These are phyloP conservation scores for Notoglanidium macrostoma DNA, from an alignment of 2,797 vertebrate genomes.

Conservation along the genomic window DNA sequence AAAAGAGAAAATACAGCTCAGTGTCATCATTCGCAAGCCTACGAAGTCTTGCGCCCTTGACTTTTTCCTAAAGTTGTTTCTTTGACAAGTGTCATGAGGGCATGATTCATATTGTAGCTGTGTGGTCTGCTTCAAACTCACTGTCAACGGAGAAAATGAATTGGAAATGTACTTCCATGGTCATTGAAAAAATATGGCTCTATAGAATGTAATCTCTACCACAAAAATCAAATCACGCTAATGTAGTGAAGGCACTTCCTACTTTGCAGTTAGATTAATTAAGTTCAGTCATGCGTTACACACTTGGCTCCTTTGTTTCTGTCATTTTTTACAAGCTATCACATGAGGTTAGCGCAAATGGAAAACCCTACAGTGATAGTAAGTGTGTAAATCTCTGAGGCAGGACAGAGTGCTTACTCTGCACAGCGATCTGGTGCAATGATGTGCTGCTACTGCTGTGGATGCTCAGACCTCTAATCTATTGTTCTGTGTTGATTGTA, in stretches of 20 bases:
- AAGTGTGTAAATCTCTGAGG: constrained; percentile 36
- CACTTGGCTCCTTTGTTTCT: constrained; percentile 7
- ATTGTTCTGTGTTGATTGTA: constrained; percentile 34
- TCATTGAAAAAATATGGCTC: neutral
- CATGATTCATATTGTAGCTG: neutral
- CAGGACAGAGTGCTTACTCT: constrained; percentile 45
- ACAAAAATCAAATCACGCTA: neutral
- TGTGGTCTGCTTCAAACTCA: neutral
- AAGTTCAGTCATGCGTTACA: neutral
- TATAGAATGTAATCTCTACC: neutral
- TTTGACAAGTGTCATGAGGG: neutral
- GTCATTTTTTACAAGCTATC: neutral
- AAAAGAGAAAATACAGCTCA: neutral
- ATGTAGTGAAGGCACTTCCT: neutral
- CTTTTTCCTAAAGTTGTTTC: neutral
- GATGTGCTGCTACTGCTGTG: constrained; percentile 33
- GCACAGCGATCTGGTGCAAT: constrained; percentile 29
- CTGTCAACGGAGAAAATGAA: neutral
- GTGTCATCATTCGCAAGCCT: neutral
- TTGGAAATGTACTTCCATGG: neutral
- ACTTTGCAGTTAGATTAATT: constrained; percentile 20
- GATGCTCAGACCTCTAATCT: constrained; percentile 17
- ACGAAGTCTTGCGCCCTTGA: neutral
- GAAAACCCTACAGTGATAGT: constrained; percentile 17
- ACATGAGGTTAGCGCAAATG: neutral